Base-by-base conservation (phyloP, 2,888 invertebrate genomes). In the Brachyptera risi region DNA sequence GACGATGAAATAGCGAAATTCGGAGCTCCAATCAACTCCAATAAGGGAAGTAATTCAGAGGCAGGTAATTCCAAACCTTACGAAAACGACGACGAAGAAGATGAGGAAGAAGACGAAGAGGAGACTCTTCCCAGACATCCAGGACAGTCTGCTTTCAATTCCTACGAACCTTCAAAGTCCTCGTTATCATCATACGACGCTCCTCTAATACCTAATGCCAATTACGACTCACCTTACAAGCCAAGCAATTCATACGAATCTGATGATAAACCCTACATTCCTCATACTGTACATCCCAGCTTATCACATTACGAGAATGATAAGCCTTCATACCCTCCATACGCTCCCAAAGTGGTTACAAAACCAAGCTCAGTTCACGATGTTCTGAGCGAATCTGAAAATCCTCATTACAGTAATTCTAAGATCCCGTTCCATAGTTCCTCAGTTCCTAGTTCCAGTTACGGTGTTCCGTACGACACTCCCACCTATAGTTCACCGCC, bases 351-450 rank as follows among this genome's bases (percentile, higher is more conserved):
- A 2, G n/a, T 1, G 17, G 26, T n/a, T 40, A 4, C 57, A 56
- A 42, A 13, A 42, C 37, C 51, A 24, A 47, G 58, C 27, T 31
- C 42, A 49, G 49, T 27, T 38, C 21, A 35, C 47, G 40, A 13
- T 61, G 47, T 40, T 56, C 42, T 15, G 31, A 15, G 3, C 61
- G 47, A n/a, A 42, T 31, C 31, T 31, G n/a, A n/a, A n/a, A n/a
- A n/a, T n/a, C n/a, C n/a, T n/a, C n/a, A n/a, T n/a, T n/a, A n/a
- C n/a, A n/a, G n/a, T n/a, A n/a, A n/a, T n/a, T n/a, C n/a, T n/a
- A n/a, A n/a, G n/a, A n/a, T n/a, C n/a, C 31, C 31, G 5, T 31
- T 11, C 31, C 31, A 31, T 11, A 31, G 5, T 31, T 5, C 9
- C n/a, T 42, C 19, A 4, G 21, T 4, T 11, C 54, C 54, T 3